Evolutionary conservation across 2,797 vertebrate genomes (phyloP).

Genomic region (Emys orbicularis): DNA sequence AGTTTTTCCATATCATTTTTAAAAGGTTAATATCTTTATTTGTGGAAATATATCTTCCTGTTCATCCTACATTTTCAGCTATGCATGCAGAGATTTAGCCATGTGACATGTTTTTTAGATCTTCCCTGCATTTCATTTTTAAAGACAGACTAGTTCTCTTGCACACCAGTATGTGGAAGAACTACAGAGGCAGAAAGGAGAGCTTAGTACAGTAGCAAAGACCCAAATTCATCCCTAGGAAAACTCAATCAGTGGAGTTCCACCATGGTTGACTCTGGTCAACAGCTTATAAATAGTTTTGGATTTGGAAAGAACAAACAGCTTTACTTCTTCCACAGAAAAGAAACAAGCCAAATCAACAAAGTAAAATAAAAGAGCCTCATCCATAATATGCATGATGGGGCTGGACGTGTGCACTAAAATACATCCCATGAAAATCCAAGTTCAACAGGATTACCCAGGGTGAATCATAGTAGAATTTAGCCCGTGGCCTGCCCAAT

Average conservation of each 20-base stretch:
- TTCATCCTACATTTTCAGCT: neutral
- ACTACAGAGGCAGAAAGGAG: neutral
- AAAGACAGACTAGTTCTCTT: neutral
- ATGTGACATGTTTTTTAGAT: neutral
- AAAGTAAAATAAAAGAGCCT: neutral
- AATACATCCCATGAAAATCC: neutral
- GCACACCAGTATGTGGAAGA: neutral
- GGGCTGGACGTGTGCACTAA: rapidly evolving
- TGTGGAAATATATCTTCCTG: neutral
- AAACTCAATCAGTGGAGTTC: neutral
- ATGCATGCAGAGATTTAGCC: neutral
- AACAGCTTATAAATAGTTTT: neutral
- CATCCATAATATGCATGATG: neutral
- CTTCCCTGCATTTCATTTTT: neutral
- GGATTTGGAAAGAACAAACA: neutral
- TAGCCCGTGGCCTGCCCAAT: neutral
- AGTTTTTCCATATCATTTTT: neutral
- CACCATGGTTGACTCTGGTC: neutral
- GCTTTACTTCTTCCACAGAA: neutral
- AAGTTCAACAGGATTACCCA: neutral
- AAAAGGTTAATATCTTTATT: neutral
- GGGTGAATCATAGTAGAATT: neutral
- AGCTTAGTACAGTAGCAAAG: neutral
- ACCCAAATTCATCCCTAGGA: neutral
- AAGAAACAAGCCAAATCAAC: neutral